A percentile compares a stretch with the other conserved stretches of the same genome.
Evolutionary conservation across 2,113 vertebrate species (phyloP).

Genomic region (Anguilla japonica): DNA sequence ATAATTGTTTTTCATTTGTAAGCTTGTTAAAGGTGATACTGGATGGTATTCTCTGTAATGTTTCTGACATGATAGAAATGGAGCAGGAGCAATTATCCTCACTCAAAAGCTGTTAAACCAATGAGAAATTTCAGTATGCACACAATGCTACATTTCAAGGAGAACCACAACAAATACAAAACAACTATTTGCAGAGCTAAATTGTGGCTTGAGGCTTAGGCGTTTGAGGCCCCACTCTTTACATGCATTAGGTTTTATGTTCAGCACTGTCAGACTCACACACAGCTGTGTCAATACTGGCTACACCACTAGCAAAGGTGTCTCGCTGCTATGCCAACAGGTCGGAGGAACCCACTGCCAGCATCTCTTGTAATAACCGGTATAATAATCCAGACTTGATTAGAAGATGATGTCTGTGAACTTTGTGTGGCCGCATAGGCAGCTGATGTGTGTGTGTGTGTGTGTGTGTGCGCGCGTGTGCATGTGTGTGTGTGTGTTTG

Average conservation of each 20-base stretch:
- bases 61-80: not conserved
- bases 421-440: not conserved
- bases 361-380: not conserved
- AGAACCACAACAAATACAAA: not conserved
- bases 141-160: not conserved
- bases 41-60: not conserved
- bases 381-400: not conserved
- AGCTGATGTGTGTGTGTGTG: not conserved
- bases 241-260: not conserved
- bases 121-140: not conserved
- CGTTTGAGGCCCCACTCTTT: not conserved
- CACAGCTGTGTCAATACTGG: constrained; percentile 11
- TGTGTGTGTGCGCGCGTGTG: not conserved
- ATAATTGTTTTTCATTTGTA: not conserved
- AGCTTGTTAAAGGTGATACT: not conserved
- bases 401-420: not conserved
- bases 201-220: not conserved
- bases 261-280: not conserved
- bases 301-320: not conserved
- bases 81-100: not conserved
- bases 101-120: not conserved
- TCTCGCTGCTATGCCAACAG: not conserved
- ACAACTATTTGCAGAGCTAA: not conserved
- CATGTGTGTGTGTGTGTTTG: not conserved
- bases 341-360: not conserved